phyloP scores from a whole-genome alignment of 2,113 vertebrate species.

The Python bivittatus region DNA sequence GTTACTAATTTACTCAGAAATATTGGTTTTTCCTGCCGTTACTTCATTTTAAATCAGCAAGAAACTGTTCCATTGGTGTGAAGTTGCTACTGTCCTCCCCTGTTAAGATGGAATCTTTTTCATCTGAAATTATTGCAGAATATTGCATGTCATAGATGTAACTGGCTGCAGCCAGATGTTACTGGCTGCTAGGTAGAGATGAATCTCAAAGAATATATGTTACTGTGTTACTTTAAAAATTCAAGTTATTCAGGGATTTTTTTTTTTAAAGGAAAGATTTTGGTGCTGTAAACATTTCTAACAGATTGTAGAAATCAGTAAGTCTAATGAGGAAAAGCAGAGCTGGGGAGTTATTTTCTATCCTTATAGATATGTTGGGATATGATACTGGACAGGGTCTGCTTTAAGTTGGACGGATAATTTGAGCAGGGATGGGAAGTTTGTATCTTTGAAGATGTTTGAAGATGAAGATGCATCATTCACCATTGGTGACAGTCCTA shows the following conservation, averaged over 20 bases:
- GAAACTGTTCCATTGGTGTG: not conserved
- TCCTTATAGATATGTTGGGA: not conserved
- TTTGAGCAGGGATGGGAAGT: not conserved
- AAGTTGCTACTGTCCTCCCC: not conserved
- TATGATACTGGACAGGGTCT: not conserved
- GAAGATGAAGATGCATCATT: too few species aligned
- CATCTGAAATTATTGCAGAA: not conserved
- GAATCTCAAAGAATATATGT: not conserved
- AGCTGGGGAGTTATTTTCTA: not conserved
- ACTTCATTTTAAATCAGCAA: not conserved
- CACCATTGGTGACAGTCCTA: not conserved
- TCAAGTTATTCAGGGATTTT: not conserved
- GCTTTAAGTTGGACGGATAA: not conserved
- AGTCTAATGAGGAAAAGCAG: not conserved
- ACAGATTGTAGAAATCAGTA: not conserved
- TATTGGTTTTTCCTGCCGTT: not conserved
- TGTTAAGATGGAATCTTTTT: not conserved
- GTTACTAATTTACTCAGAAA: constrained; percentile 13
- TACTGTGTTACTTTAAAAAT: not conserved
- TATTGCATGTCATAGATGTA: not conserved
- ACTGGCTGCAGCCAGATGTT: not conserved
- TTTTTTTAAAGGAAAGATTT: not conserved
- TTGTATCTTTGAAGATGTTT: too few species aligned
- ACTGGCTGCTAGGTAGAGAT: not conserved
- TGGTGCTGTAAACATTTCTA: not conserved